phyloP scores from a whole-genome alignment of 1,140 invertebrate genomes.

The Macrobrachium rosenbergii region DNA sequence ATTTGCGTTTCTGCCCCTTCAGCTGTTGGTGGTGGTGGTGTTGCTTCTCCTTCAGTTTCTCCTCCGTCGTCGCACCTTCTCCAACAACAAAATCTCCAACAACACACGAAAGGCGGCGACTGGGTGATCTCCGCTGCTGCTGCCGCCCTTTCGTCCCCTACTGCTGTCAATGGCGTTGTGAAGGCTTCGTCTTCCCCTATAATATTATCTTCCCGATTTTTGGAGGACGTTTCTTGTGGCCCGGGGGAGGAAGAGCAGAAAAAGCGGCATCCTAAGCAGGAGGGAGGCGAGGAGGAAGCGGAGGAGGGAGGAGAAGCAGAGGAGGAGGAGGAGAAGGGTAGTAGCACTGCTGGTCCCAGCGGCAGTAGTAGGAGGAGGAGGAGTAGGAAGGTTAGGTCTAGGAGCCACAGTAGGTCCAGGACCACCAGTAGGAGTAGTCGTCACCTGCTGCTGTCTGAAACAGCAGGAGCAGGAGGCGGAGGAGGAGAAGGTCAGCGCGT shows the following conservation, averaged over 20 bases:
- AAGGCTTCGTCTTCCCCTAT: slow-evolving; percentile 7
- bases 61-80: too few relatives aligned
- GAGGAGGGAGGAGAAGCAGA: slow-evolving; percentile 41
- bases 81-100: too few relatives aligned
- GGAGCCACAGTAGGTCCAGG: too few relatives aligned
- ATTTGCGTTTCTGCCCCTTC: too few relatives aligned
- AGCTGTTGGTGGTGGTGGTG: too few relatives aligned
- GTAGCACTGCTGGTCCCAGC: too few relatives aligned
- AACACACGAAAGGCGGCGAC: neutral
- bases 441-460: too few relatives aligned
- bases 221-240: slow-evolving; percentile 58
- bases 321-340: slow-evolving; percentile 24
- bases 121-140: slow-evolving; percentile 26
- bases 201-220: slow-evolving; percentile 35
- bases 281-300: slow-evolving; percentile 26
- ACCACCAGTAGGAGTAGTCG: neutral
- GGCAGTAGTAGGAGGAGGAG: too few relatives aligned
- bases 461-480: neutral
- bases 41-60: too few relatives aligned
- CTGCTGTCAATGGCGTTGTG: slow-evolving; percentile 34
- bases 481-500: neutral
- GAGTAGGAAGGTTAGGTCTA: neutral
- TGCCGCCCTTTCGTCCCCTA: slow-evolving; percentile 29
- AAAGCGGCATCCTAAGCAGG: neutral
- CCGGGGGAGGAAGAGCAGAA: neutral